Percentiles rank a stretch among this genome's conserved stretches.
phyloP scores from a whole-genome alignment of 2,888 invertebrate genomes.

The Parnassius smintheus region DNA sequence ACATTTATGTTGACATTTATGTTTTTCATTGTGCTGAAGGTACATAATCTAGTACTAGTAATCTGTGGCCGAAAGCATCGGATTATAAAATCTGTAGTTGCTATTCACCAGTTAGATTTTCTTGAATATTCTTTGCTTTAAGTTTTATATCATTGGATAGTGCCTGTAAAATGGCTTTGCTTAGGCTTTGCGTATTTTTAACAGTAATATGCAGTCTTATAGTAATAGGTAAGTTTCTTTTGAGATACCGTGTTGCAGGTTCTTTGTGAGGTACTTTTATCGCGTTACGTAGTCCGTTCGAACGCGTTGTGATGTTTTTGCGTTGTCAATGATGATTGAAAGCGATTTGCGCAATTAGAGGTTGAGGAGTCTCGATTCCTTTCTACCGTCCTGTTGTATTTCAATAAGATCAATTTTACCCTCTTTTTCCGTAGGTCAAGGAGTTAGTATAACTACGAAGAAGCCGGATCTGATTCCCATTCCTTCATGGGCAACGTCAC shows the following conservation, averaged over 20 bases:
- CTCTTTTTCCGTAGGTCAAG: slow-evolving; percentile 39
- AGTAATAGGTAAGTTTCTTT: slow-evolving; percentile 60
- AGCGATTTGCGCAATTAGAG: slow-evolving; percentile 44
- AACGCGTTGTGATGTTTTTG: slow-evolving; percentile 27
- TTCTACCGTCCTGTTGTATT: slow-evolving; percentile 9
- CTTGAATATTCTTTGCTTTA: slow-evolving; percentile 28
- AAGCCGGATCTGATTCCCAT: slow-evolving; percentile 33
- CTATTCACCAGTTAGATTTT: slow-evolving; percentile 49
- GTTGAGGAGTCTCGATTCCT: slow-evolving; percentile 34
- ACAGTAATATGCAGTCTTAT: slow-evolving; percentile 57
- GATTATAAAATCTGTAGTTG: slow-evolving; percentile 48
- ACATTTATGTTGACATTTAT: slow-evolving; percentile 33
- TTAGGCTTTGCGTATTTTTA: slow-evolving; percentile 55
- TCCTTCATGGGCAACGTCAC: slow-evolving; percentile 36
- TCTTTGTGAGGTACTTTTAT: slow-evolving; percentile 44
- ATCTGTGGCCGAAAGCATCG: slow-evolving; percentile 34
- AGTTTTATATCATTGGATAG: slow-evolving; percentile 17
- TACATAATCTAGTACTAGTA: too few species aligned
- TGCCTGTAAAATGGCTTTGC: slow-evolving; percentile 51
- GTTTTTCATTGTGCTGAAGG: slow-evolving; percentile 36
- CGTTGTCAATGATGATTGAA: slow-evolving; percentile 31
- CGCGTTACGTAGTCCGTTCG: slow-evolving; percentile 33
- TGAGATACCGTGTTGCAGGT: slow-evolving; percentile 42
- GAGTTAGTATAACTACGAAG: slow-evolving; percentile 28
- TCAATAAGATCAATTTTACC: slow-evolving; percentile 20